Conservation (phyloP, 2,113 vertebrate species). For the Anoplopoma fimbria region DNA sequence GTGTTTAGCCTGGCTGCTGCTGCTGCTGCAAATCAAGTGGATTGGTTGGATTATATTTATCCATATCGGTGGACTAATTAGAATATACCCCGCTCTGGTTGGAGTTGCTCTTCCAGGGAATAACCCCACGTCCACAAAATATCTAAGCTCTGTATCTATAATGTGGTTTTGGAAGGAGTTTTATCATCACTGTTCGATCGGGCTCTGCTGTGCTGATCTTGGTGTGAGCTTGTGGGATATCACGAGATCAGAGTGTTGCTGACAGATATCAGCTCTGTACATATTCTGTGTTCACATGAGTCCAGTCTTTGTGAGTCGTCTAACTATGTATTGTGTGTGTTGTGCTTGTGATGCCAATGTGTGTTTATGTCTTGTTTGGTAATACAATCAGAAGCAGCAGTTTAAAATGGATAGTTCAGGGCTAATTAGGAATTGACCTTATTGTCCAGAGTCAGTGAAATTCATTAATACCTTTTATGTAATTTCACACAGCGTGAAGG, state of each 20-base stretch:
- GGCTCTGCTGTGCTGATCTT: constrained; percentile 32
- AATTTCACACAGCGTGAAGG: no score
- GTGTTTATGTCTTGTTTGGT: not conserved
- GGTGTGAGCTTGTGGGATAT: not conserved
- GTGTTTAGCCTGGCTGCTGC: not conserved
- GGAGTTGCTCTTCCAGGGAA: not conserved
- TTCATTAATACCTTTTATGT: not conserved
- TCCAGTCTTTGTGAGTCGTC: not conserved
- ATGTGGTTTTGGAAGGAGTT: constrained; percentile 22
- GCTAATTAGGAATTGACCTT: not conserved
- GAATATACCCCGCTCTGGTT: not conserved
- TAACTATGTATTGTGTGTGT: not conserved
- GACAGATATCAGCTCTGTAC: not conserved
- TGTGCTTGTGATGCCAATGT: not conserved
- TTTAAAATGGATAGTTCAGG: not conserved
- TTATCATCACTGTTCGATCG: constrained; percentile 15
- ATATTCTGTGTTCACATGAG: not conserved
- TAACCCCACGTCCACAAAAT: not conserved
- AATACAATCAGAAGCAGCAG: not conserved
- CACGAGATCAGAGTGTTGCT: constrained; percentile 4
- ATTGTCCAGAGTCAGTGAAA: no score
- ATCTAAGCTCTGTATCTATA: constrained; percentile 15
- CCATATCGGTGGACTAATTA: constrained; percentile 15
- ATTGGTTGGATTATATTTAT: constrained; percentile 4
- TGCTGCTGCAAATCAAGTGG: constrained; percentile 23